phyloP scores from a whole-genome alignment of 2,888 invertebrate species.

The Tipula unca region DNA sequence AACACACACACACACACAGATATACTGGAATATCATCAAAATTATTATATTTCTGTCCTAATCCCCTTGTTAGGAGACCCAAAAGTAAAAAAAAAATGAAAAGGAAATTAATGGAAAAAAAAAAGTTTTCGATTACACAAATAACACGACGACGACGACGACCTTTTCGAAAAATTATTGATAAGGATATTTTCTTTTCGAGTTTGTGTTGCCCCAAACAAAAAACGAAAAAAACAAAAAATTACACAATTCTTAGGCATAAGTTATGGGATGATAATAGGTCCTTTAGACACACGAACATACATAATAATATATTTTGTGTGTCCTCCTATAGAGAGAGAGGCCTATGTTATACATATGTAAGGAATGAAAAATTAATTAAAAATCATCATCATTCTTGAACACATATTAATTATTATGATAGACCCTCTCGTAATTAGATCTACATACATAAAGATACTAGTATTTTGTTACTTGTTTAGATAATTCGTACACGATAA shows the following conservation, averaged over 20 bases:
- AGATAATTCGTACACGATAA: no score
- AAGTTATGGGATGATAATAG: neutral
- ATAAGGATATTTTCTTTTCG: neutral
- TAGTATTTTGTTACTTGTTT: no score
- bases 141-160: neutral
- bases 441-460: neutral
- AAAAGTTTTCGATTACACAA: slow-evolving; percentile 14
- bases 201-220: neutral
- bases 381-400: neutral
- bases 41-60: neutral
- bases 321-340: no score
- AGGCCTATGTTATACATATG: neutral
- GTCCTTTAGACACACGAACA: neutral
- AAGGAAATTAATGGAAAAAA: neutral
- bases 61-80: neutral
- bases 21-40: neutral
- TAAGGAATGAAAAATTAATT: neutral
- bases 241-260: neutral
- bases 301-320: neutral
- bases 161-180: neutral
- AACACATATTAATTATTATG: neutral
- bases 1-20: neutral
- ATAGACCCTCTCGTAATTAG: neutral
- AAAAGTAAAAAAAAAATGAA: neutral
- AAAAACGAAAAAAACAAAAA: neutral